Evolutionary conservation across 2,113 vertebrate species (phyloP).

Genomic region (Candoia aspera): DNA sequence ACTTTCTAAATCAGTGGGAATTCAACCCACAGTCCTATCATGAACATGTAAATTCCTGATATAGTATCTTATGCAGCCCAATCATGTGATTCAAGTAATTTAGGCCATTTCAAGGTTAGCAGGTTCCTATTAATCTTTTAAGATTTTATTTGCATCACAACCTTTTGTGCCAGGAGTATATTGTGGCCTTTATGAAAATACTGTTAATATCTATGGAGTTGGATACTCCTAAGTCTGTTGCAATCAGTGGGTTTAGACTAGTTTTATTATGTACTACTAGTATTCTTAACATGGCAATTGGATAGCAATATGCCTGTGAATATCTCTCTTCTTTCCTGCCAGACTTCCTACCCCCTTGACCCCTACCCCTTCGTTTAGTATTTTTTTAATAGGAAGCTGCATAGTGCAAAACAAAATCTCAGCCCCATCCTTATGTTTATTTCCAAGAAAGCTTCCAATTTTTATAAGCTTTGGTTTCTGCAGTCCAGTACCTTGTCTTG

Average conservation of each 20-base stretch:
- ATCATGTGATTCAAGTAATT: background rate
- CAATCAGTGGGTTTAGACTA: background rate
- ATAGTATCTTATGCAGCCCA: background rate
- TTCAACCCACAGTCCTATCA: background rate
- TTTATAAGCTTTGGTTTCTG: background rate
- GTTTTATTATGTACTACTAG: background rate
- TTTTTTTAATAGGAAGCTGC: background rate
- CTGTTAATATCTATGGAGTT: background rate
- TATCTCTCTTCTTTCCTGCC: background rate
- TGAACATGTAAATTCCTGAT: background rate
- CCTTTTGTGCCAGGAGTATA: background rate
- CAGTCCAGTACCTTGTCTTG: background rate
- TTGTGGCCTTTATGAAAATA: background rate
- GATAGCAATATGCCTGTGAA: background rate
- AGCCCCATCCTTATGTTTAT: background rate
- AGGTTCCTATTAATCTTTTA: background rate
- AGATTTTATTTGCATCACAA: background rate
- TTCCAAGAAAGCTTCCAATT: background rate
- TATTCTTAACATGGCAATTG: background rate
- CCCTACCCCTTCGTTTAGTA: background rate
- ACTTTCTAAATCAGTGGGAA: background rate
- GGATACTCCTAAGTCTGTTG: background rate
- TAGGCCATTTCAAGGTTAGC: background rate
- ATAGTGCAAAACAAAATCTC: background rate
- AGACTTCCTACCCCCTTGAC: background rate